Percentiles rank a stretch among this genome's conserved stretches.
phyloP scores from a whole-genome alignment of 2,113 vertebrate species.

The Dipodomys ordii region DNA sequence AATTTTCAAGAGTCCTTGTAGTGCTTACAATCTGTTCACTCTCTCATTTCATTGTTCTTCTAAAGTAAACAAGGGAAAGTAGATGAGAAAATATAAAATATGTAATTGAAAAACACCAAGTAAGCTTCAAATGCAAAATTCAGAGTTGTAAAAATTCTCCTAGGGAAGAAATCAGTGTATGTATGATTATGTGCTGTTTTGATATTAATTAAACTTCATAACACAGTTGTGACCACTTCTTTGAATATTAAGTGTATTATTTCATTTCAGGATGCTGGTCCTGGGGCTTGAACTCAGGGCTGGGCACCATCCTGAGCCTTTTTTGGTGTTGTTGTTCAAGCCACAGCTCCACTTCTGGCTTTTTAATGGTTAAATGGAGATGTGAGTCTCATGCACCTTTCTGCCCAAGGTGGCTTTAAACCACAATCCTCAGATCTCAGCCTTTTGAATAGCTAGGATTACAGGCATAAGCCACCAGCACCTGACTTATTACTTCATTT shows the following conservation, averaged over 20 bases:
- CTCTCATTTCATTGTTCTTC: slow-evolving; percentile 48
- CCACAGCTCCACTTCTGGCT: no score
- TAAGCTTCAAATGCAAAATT: slow-evolving; percentile 46
- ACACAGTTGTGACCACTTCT: neutral
- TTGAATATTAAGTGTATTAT: neutral
- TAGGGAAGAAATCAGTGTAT: slow-evolving; percentile 43
- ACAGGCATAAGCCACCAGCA: no score
- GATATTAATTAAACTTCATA: neutral
- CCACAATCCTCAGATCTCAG: no score
- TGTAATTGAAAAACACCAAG: slow-evolving; percentile 26
- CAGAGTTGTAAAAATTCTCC: neutral
- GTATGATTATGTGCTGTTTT: no score
- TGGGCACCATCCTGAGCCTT: no score
- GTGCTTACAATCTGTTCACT: neutral
- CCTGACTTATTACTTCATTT: neutral
- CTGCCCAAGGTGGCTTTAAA: no score
- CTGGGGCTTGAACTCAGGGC: no score
- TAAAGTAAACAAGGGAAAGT: slow-evolving; percentile 58
- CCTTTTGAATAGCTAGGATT: no score
- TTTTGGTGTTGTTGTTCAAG: no score
- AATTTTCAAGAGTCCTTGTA: neutral
- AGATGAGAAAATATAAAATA: slow-evolving; percentile 52
- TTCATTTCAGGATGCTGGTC: no score
- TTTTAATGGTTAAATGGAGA: no score
- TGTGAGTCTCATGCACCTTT: no score